phyloP scores from a whole-genome alignment of 2,797 vertebrate genomes.

The Periophthalmus magnuspinnatus region DNA sequence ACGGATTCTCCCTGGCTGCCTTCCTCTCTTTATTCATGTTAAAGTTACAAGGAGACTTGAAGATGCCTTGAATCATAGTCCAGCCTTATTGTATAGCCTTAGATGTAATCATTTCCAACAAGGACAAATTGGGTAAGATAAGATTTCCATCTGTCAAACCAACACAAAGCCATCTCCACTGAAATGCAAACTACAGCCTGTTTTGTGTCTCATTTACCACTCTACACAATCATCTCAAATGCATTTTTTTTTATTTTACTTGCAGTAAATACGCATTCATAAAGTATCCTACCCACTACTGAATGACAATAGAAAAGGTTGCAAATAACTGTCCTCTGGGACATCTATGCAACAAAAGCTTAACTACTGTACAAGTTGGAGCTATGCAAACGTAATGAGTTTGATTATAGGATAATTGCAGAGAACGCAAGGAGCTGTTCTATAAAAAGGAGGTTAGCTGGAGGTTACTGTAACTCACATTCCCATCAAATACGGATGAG shows the following conservation, averaged over 20 bases:
- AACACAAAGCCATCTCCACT: slow-evolving; percentile 9
- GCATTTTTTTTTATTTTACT: not conserved
- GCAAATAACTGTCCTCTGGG: slow-evolving; percentile 19
- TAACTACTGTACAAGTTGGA: slow-evolving; percentile 11
- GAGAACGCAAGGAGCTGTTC: not conserved
- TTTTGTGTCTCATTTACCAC: not conserved
- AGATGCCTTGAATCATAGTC: not conserved
- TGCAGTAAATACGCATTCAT: slow-evolving; percentile 1
- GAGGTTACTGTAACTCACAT: slow-evolving; percentile 32
- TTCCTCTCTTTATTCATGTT: not conserved
- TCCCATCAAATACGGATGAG: slow-evolving; percentile 28
- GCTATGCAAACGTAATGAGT: slow-evolving; percentile 19
- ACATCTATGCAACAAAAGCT: slow-evolving; percentile 13
- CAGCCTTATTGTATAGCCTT: not conserved
- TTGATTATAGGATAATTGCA: slow-evolving; percentile 17
- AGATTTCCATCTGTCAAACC: slow-evolving; percentile 2
- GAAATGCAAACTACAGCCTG: slow-evolving; percentile 6
- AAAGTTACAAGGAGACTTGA: not conserved
- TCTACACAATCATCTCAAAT: slow-evolving; percentile 2
- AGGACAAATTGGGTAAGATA: not conserved
- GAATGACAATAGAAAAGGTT: slow-evolving; percentile 1
- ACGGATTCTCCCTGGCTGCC: not conserved
- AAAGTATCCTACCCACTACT: slow-evolving; percentile 2
- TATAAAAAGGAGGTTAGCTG: slow-evolving; percentile 32
- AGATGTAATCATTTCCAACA: not conserved